Conservation (phyloP, 2,888 invertebrate species). For the Labia minor region DNA sequence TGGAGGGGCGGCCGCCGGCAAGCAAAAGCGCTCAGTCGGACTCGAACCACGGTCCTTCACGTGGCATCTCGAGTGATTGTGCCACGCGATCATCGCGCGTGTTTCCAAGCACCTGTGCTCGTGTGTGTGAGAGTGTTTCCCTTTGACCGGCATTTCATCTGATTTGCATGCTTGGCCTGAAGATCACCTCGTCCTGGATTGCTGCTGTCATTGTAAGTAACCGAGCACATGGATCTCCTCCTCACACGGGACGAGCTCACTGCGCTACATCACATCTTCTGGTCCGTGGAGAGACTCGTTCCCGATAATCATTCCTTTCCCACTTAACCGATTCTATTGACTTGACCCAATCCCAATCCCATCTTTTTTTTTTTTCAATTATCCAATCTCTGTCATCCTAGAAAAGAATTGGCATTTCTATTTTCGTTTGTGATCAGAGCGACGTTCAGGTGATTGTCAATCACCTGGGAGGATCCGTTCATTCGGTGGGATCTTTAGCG, state of each 20-base stretch:
- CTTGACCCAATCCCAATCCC: no score
- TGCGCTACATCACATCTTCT: neutral
- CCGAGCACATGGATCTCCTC: neutral
- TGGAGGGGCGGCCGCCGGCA: neutral
- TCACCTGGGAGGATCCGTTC: no score
- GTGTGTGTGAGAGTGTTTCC: no score
- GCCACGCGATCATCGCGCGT: neutral
- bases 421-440: no score
- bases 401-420: no score
- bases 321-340: no score
- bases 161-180: conserved; percentile 6
- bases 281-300: neutral
- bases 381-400: no score
- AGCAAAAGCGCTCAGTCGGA: neutral
- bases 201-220: neutral
- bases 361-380: no score
- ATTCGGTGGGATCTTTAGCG: no score
- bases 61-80: neutral
- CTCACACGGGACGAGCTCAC: neutral
- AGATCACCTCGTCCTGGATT: neutral
- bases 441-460: no score
- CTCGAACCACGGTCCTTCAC: neutral
- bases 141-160: neutral
- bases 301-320: no score
- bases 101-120: no score